These are phyloP conservation scores for Tachycineta bicolor DNA, from an alignment of 2,113 vertebrate species.

Conservation along the genomic window DNA sequence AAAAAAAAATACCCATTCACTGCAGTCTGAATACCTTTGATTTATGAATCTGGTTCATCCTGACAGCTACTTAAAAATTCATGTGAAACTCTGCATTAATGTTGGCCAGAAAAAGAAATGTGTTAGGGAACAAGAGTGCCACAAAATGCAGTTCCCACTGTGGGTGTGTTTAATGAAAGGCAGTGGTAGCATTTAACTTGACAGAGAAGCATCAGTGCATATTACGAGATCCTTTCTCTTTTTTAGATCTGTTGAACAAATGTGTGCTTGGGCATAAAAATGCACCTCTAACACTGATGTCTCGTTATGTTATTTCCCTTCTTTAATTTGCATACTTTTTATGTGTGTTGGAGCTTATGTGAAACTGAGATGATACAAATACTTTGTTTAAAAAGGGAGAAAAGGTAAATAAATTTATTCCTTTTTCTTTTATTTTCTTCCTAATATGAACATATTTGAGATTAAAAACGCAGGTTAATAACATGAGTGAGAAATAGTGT, in stretches of 20 bases:
- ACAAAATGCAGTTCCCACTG: neutral
- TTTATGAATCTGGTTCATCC: slow-evolving; percentile 52
- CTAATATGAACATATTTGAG: neutral
- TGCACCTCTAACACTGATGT: neutral
- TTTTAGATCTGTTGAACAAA: neutral
- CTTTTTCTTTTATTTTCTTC: neutral
- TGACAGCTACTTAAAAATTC: slow-evolving; percentile 56
- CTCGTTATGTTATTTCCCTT: neutral
- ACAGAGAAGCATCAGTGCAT: neutral
- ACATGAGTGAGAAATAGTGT: neutral
- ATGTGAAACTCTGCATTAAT: slow-evolving; percentile 32
- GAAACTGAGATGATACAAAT: neutral
- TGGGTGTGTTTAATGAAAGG: neutral
- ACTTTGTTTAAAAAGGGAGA: neutral
- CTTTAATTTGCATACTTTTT: neutral
- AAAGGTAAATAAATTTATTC: neutral
- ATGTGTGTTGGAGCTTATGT: neutral
- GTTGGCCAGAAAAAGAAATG: slow-evolving; percentile 28
- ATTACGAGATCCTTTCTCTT: neutral
- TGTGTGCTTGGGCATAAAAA: neutral
- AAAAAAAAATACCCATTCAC: neutral
- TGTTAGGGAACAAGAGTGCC: neutral
- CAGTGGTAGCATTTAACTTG: neutral
- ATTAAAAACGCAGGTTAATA: neutral
- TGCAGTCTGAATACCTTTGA: slow-evolving; percentile 22